These are phyloP conservation scores for Hipparchia sbordonii DNA, from an alignment of 2,888 invertebrate species.

Conservation along the genomic window DNA sequence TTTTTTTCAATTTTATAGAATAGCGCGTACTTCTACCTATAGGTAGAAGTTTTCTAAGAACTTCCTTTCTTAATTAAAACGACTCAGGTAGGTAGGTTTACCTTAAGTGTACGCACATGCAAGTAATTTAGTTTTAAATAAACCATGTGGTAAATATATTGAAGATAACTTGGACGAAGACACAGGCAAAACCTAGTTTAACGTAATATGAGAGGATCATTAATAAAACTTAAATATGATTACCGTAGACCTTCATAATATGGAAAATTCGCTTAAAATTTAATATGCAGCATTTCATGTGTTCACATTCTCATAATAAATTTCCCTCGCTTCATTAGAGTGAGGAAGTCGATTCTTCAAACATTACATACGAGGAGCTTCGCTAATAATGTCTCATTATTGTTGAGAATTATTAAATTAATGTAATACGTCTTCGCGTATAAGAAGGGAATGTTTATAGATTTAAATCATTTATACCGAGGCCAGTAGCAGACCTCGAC, in stretches of 20 bases:
- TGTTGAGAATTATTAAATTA: conserved; percentile 68
- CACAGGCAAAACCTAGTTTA: neutral
- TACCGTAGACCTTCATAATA: conserved; percentile 11
- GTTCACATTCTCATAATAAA: conserved; percentile 56
- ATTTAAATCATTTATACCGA: no score
- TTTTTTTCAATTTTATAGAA: no score
- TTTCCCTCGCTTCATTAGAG: conserved; percentile 65
- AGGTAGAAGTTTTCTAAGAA: no score
- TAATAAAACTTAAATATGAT: conserved; percentile 25
- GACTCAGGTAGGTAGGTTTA: no score
- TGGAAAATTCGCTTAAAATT: conserved; percentile 33
- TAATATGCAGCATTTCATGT: conserved; percentile 36
- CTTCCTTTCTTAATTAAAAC: no score
- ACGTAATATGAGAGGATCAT: conserved; percentile 1
- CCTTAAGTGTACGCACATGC: no score
- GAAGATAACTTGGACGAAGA: neutral
- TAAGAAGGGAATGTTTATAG: neutral
- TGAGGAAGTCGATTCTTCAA: conserved; percentile 66
- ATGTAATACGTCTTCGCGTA: conserved; percentile 23
- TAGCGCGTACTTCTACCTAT: no score
- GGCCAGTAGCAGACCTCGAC: no score
- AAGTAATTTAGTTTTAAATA: no score
- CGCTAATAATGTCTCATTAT: conserved; percentile 76
- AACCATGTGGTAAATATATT: neutral
- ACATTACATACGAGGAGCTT: conserved; percentile 70